Evolutionary conservation across 2,113 vertebrate species (phyloP), one percentile per base, ranked within the genome.

Genomic region (Hippocampus zosterae): DNA sequence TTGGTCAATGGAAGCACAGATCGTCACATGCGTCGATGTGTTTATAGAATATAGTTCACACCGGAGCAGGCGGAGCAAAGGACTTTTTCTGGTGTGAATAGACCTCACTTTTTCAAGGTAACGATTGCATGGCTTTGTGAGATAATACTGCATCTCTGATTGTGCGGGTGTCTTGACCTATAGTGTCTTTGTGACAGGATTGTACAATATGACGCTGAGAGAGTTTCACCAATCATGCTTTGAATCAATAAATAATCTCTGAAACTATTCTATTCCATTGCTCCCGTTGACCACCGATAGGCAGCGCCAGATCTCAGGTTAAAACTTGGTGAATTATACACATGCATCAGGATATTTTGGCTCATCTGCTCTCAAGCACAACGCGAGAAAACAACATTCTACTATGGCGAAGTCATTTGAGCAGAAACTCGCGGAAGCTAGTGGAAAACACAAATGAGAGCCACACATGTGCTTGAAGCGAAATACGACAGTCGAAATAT

Each of bases 271-370:
- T 66, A 27, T 74, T 78, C 64, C 29, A 27, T 52, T 65, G 44
- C 78, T 76, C 63, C 57, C 73, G 70, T 77, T 87, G 83, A 84
- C 69, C 79, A 79, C 70, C 75, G 74, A 77, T 69, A 77, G 67
- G 76, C 76, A 70, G 66, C 61, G 78, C 80, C 77, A 76, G 62
- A 77, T 75, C 33, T 37, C 33, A 37, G 63, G 63, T 83, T 79
- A 88, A 71, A 71, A 70, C 81, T 78, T 72, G 75, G 61, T 66
- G 73, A 52, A 71, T 70, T 2, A 25, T 67, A 37, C 1, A 15
- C 70, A 64, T 68, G 72, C 82, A 76, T 84, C 72, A 69, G 71
- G 61, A 69, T 80, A 68, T 53, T 59, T 81, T 65, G 73, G 55
- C 76, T 79, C 73, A 72, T 81, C 62, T 70, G 67, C 67, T 72